phyloP scores from a whole-genome alignment of 2,797 vertebrate species.

The Syngnathus rostellatus region DNA sequence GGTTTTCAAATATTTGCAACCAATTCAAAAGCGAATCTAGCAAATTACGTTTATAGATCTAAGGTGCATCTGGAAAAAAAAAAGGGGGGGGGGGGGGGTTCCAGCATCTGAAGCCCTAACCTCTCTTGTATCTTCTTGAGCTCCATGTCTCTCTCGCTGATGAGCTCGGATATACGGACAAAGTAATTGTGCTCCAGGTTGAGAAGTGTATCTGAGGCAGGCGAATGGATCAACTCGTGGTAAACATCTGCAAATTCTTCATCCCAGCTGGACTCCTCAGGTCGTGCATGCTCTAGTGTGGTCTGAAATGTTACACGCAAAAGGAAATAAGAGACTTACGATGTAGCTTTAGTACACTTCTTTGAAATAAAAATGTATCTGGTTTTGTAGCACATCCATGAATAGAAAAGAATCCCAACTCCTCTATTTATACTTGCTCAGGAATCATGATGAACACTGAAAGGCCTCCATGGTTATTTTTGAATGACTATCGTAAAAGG shows the following conservation, averaged over 20 bases:
- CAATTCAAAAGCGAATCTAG: no score
- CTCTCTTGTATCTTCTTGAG: slow-evolving; percentile 89
- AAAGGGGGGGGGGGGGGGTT: no score
- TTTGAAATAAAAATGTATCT: background rate
- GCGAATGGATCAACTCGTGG: slow-evolving; percentile 93
- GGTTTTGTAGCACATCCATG: slow-evolving; percentile 3
- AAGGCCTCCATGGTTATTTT: slow-evolving; percentile 46
- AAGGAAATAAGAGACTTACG: background rate
- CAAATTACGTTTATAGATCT: background rate
- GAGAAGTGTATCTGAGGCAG: slow-evolving; percentile 90
- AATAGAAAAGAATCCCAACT: slow-evolving; percentile 31
- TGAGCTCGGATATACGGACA: slow-evolving; percentile 94
- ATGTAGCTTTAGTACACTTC: background rate
- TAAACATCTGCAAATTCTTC: slow-evolving; percentile 97
- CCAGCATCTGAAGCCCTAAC: slow-evolving; percentile 51
- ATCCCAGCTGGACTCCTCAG: slow-evolving; percentile 92
- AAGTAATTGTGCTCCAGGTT: slow-evolving; percentile 98
- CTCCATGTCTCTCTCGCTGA: slow-evolving; percentile 92
- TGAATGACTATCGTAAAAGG: slow-evolving; percentile 40
- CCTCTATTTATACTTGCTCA: slow-evolving; percentile 33
- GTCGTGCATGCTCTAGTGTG: slow-evolving; percentile 81
- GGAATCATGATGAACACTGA: slow-evolving; percentile 33
- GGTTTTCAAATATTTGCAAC: background rate
- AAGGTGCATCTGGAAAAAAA: background rate
- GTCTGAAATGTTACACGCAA: slow-evolving; percentile 62